Base-by-base conservation (phyloP, 2,888 invertebrate species). In the Agriopis marginaria region DNA sequence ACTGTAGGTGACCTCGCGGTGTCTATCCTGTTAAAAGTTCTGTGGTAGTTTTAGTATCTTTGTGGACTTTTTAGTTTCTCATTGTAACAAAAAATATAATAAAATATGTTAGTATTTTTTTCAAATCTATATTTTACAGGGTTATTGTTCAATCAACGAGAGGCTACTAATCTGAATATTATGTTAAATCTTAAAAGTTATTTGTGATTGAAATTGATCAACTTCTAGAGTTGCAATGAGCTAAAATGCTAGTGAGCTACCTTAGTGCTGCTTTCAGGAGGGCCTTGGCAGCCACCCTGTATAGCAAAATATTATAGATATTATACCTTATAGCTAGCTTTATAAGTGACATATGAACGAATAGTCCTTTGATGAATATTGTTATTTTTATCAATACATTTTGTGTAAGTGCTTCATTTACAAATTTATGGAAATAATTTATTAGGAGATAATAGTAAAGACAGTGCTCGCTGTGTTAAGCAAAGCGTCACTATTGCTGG, bases 211-310 rank as follows among this genome's bases (percentile, higher is more conserved):
- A 32, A 32, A 14, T 60, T 60, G 7, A 84, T 44, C 23, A 80
- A 70, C 40, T 14, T 63, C 39, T 63, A 68, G n/a, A 54, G 42
- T 64, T 61, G 55, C 47, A 70, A 70, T 55, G 59, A 66, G 58
- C 63, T 63, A 70, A 63, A 63, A 61, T 63, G 45, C 56, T 66
- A 54, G 49, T 66, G 58, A 66, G 54, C 66, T 66, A 70, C 67
- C 64, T 62, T 71, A n/a, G 62, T 67, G 66, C 66, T 66, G 69
- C 69, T 69, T 69, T 69, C 69, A 56, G 69, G 61, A 65, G 56
- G 69, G 66, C 66, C 66, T 66, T 70, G 61, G 70, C 66, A 70
- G 66, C 66, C 65, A 63, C 63, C 63, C 66, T 70, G 66, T 51
- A 66, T 63, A 64, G 63, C 61, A 68, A 71, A 68, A 68, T 68